Percentiles rank a stretch among this genome's conserved stretches.
Evolutionary conservation across 92 coral and sea anemone genomes (phyloP).

Genomic region (Nematostella vectensis): DNA sequence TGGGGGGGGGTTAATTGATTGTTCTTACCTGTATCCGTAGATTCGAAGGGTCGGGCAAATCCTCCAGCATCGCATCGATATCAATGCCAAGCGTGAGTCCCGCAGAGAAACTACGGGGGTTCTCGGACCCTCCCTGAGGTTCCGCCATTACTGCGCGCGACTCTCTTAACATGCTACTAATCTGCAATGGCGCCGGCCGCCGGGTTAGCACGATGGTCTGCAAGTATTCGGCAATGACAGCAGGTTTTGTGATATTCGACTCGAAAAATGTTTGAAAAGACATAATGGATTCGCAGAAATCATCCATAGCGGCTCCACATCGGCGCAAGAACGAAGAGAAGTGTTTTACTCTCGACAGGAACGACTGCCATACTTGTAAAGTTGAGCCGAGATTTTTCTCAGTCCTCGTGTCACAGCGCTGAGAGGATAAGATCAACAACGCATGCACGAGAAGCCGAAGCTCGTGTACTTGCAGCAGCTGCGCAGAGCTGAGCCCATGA

Average conservation of each 20-base stretch:
- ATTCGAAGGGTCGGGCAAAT: slow-evolving; percentile 56
- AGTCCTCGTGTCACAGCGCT: slow-evolving; percentile 52
- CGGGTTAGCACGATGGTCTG: slow-evolving; percentile 56
- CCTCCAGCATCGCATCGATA: slow-evolving; percentile 79
- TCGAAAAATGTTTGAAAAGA: slow-evolving; percentile 88
- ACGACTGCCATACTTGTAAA: slow-evolving; percentile 82
- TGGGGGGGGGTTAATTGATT: too few species aligned
- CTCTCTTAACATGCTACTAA: slow-evolving; percentile 56
- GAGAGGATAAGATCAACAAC: slow-evolving; percentile 66
- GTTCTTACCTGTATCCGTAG: slow-evolving; percentile 80
- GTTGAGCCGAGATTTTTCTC: slow-evolving; percentile 63
- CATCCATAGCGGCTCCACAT: slow-evolving; percentile 50
- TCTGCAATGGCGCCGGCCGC: slow-evolving; percentile 38
- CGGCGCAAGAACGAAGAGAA: slow-evolving; percentile 47
- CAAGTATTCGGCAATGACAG: slow-evolving; percentile 63
- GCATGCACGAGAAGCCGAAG: slow-evolving; percentile 81
- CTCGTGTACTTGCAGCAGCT: slow-evolving; percentile 61
- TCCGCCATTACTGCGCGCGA: slow-evolving; percentile 75
- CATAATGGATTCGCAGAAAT: slow-evolving; percentile 58
- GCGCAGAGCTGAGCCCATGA: slow-evolving; percentile 68
- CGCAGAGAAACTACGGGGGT: slow-evolving; percentile 84
- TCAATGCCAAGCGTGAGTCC: slow-evolving; percentile 86
- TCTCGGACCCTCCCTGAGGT: slow-evolving; percentile 92
- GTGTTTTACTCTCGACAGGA: slow-evolving; percentile 69
- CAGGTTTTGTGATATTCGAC: slow-evolving; percentile 87